A percentile compares a stretch with the other conserved stretches of the same genome.
These are phyloP conservation scores for Micromys minutus DNA, from an alignment of 2,113 vertebrate species.

Conservation along the genomic window DNA sequence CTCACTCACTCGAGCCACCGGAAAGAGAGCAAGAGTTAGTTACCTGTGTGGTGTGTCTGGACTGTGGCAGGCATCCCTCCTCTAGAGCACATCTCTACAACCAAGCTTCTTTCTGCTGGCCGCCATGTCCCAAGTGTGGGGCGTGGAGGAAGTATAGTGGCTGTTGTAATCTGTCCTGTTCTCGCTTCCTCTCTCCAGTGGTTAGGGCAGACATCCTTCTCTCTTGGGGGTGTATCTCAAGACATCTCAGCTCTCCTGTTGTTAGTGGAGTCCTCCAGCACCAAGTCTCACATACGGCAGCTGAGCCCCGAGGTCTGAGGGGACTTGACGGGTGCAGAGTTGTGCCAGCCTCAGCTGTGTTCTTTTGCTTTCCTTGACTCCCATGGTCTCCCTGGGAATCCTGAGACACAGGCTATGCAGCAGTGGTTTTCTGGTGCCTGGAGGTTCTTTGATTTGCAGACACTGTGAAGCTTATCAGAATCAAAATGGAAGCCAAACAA, in stretches of 20 bases:
- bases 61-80: neutral
- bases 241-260: neutral
- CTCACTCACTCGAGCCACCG: neutral
- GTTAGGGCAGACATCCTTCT: neutral
- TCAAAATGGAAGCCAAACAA: neutral
- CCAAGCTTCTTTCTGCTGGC: neutral
- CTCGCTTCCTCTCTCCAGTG: slow-evolving; percentile 37
- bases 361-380: neutral
- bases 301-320: neutral
- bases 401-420: neutral
- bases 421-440: neutral
- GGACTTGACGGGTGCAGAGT: rapidly evolving
- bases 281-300: neutral
- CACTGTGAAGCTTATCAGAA: neutral
- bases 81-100: neutral
- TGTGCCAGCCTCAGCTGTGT: neutral
- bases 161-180: slow-evolving; percentile 31
- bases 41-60: slow-evolving; percentile 46
- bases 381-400: neutral
- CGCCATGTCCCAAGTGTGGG: neutral
- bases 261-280: neutral
- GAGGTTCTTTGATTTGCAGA: slow-evolving; percentile 27
- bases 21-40: neutral
- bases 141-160: neutral
- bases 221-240: rapidly evolving